Evolutionary conservation across 1,140 invertebrate species (phyloP), one percentile per base, ranked within the genome.

Genomic region (Drosophila fuyamai): DNA sequence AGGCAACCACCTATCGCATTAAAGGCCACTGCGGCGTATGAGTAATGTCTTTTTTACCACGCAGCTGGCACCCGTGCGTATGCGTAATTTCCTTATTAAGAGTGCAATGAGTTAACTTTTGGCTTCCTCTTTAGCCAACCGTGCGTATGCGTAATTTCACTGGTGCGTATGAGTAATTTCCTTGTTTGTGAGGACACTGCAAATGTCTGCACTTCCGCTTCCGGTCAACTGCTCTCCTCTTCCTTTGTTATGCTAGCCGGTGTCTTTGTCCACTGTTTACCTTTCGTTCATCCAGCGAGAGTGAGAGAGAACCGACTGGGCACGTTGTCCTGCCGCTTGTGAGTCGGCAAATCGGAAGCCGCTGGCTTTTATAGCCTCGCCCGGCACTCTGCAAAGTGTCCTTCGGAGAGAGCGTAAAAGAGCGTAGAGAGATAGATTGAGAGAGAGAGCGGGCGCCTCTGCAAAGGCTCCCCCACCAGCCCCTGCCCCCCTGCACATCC

Each of bases 281-380:
- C 48, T 62, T 61, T 62, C 23, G 35, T 27, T 61, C 41, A 9
- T 41, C 43, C 50, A 35, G 10, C 27, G 60, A 68, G 38, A 66
- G 65, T 16, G 38, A 23, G 51, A 70, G 63, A 68, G 63, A 56
- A 53, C 62, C 73, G 73, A 76, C 73, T 44, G 48, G 72, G 61
- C 73, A 56, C 81, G 84, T 81, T 84, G 84, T 89, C 84, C 80
- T 89, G 79, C 79, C 66, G 84, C 84, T 86, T 89, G 82, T 89
- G 84, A 89, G 84, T 89, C 84, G 84, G 84, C 84, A 79, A 66
- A 68, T 89, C 29, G 61, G 38, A 57, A 46, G 84, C 85, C 84
- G 81, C 73, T 61, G 63, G 23, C 84, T 89, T 89, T 84, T 89
- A 89, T 89, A 89, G 85, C 68, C 84, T 89, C 80, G 74, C 61